Percentiles rank a stretch among this genome's conserved stretches.
Evolutionary conservation across 1,140 invertebrate species (phyloP).

Genomic region (Vanessa tameamea): DNA sequence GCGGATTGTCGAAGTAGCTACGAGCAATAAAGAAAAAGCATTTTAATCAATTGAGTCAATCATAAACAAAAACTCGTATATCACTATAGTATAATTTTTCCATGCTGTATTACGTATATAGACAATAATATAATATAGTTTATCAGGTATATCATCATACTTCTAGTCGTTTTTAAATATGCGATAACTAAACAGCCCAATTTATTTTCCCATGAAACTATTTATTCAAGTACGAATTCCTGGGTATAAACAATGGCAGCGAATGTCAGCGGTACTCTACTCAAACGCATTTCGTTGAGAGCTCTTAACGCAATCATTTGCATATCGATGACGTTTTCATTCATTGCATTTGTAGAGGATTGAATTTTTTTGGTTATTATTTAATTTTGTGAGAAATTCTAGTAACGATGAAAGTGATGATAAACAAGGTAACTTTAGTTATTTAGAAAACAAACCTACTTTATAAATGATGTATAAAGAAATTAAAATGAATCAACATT

Average conservation of each 20-base stretch:
- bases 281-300: conserved; percentile 53
- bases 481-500: background rate
- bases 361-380: conserved; percentile 17
- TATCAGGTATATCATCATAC: too few species aligned
- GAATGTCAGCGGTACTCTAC: conserved; percentile 61
- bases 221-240: conserved; percentile 39
- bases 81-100: background rate
- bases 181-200: background rate
- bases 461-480: background rate
- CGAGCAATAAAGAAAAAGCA: conserved; percentile 32
- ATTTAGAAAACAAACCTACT: background rate
- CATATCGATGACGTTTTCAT: conserved; percentile 67
- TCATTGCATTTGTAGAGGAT: conserved; percentile 27
- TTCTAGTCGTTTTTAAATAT: too few species aligned
- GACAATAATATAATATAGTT: too few species aligned
- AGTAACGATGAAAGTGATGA: background rate
- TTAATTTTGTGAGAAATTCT: conserved; percentile 17
- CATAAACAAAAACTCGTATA: background rate
- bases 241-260: conserved; percentile 64
- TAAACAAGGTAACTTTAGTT: background rate
- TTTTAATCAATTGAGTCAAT: conserved; percentile 24
- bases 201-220: conserved; percentile 33
- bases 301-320: conserved; percentile 68
- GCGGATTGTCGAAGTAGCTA: conserved; percentile 45
- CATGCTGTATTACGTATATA: background rate